Conservation (phyloP, 2,113 vertebrate genomes). For the Xenopus laevis region DNA sequence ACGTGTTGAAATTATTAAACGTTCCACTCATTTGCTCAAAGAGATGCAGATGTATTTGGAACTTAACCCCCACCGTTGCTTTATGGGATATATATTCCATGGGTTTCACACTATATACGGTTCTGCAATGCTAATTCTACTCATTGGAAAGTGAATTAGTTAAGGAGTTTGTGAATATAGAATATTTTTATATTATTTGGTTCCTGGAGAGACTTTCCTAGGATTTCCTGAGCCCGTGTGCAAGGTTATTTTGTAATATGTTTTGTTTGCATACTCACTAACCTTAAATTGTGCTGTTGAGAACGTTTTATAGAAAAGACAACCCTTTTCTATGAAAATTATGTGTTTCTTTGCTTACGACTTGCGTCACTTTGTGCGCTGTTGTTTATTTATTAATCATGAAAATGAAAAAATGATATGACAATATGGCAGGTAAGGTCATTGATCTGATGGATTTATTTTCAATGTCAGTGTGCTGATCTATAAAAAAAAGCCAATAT, state of each 20-base stretch:
- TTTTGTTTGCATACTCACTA: too few species aligned
- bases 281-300: too few species aligned
- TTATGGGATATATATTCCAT: background rate
- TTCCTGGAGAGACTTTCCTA: constrained; percentile 59
- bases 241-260: constrained; percentile 47
- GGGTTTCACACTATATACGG: background rate
- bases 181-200: constrained; percentile 67
- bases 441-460: constrained; percentile 38
- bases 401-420: constrained; percentile 42
- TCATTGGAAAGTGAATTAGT: background rate
- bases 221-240: constrained; percentile 61
- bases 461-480: too few species aligned
- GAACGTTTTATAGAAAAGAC: too few species aligned
- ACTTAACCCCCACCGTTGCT: constrained; percentile 43
- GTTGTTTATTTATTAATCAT: too few species aligned
- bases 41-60: constrained; percentile 58
- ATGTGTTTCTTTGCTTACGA: too few species aligned
- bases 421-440: constrained; percentile 44
- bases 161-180: constrained; percentile 56
- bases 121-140: background rate
- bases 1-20: constrained; percentile 66
- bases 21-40: constrained; percentile 71
- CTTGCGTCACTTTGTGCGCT: too few species aligned
- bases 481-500: too few species aligned
- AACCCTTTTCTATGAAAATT: too few species aligned